Evolutionary conservation across 2,888 invertebrate species (phyloP).

Genomic region (Adela reaumurella): DNA sequence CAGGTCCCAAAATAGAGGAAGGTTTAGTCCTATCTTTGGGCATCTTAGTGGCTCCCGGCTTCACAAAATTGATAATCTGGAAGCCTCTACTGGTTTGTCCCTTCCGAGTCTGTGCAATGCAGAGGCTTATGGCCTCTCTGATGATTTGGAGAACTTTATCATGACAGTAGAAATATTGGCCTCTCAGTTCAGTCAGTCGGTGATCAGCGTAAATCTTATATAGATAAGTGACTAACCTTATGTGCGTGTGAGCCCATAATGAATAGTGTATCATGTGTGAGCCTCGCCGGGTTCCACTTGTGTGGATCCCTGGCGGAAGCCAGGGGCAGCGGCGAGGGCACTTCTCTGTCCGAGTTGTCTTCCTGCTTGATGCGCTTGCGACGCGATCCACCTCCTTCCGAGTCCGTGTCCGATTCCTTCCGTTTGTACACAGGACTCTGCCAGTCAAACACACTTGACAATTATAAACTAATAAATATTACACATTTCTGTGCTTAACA

Average conservation of each 20-base stretch:
- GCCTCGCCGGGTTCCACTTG: slow-evolving; percentile 72
- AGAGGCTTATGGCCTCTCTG: too few species aligned
- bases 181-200: neutral
- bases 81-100: too few species aligned
- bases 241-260: slow-evolving; percentile 78
- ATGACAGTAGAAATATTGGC: too few species aligned
- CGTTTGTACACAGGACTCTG: slow-evolving; percentile 58
- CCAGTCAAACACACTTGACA: too few species aligned
- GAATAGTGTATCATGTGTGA: slow-evolving; percentile 69
- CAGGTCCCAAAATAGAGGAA: too few species aligned
- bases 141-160: too few species aligned
- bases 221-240: slow-evolving; percentile 32
- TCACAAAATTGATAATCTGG: too few species aligned
- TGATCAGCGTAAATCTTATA: too few species aligned
- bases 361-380: slow-evolving; percentile 42
- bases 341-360: slow-evolving; percentile 29
- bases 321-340: slow-evolving; percentile 29
- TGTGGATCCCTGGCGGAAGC: slow-evolving; percentile 51
- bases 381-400: slow-evolving; percentile 45
- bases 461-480: too few species aligned
- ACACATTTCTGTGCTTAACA: too few species aligned
- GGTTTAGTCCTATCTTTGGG: neutral
- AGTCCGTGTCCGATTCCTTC: slow-evolving; percentile 65
- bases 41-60: too few species aligned
- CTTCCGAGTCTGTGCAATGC: too few species aligned